Conservation (phyloP, 2,113 vertebrate genomes). For the Microcebus jonahi region DNA sequence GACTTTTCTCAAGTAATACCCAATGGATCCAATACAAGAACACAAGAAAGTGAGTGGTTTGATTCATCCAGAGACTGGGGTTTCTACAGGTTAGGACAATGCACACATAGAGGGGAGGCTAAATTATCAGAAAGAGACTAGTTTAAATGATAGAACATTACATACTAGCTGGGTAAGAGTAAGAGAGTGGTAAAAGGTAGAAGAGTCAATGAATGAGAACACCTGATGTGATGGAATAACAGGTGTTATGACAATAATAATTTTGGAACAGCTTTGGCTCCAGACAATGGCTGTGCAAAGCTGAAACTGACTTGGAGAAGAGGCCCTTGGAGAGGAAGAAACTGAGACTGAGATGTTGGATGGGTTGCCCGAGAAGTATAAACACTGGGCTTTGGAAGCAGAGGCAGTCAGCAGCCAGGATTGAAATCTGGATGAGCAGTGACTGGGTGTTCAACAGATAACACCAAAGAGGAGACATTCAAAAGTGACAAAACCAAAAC, state of each 20-base stretch:
- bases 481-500: not conserved
- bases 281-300: not conserved
- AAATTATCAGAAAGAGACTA: not conserved
- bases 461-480: not conserved
- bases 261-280: not conserved
- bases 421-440: not conserved
- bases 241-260: not conserved
- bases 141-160: not conserved
- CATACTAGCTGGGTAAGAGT: not conserved
- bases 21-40: not conserved
- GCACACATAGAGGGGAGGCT: not conserved
- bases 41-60: not conserved
- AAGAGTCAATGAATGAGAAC: not conserved
- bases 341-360: not conserved
- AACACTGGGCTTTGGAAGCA: not conserved
- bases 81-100: not conserved
- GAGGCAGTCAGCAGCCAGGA: not conserved
- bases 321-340: not conserved
- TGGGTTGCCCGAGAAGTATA: not conserved
- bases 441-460: not conserved
- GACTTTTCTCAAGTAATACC: not conserved
- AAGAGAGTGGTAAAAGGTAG: not conserved
- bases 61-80: not conserved
- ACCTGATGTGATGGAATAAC: no score
- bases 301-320: not conserved